phyloP scores from a whole-genome alignment of 2,888 invertebrate genomes.

The Himalopsyche anomala region DNA sequence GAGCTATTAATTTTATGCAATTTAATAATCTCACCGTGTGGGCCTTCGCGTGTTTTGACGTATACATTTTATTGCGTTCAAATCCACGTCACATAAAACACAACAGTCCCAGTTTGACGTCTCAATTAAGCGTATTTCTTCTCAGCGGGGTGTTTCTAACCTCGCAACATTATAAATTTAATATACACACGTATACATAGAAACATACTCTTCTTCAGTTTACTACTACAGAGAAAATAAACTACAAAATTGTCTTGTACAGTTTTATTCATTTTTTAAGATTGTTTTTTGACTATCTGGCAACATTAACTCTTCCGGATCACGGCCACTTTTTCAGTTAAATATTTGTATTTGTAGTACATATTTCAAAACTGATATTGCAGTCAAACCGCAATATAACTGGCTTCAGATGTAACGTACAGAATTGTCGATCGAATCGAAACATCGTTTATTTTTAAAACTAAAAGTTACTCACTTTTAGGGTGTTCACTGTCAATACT shows the following conservation, averaged over 20 bases:
- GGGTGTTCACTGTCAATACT: no score
- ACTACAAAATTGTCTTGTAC: neutral
- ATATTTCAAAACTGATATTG: no score
- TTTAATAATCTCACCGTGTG: neutral
- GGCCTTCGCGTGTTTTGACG: neutral
- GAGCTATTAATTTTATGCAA: no score
- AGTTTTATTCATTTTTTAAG: neutral
- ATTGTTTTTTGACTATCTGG: neutral
- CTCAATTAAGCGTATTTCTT: conserved; percentile 55
- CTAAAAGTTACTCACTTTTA: no score
- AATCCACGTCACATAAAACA: conserved; percentile 52
- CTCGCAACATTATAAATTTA: conserved; percentile 46
- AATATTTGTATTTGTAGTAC: no score
- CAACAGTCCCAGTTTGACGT: conserved; percentile 57
- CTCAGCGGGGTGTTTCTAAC: conserved; percentile 52
- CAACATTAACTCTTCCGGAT: neutral
- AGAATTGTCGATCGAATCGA: no score
- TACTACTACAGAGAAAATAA: neutral
- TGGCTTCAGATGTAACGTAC: no score
- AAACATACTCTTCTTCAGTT: neutral
- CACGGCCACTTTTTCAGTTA: no score
- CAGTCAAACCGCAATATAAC: no score
- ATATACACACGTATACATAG: neutral
- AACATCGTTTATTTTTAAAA: no score
- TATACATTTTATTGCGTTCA: conserved; percentile 39